phyloP scores from a whole-genome alignment of 2,797 vertebrate species.

The Dendrocincla tyrannina region DNA sequence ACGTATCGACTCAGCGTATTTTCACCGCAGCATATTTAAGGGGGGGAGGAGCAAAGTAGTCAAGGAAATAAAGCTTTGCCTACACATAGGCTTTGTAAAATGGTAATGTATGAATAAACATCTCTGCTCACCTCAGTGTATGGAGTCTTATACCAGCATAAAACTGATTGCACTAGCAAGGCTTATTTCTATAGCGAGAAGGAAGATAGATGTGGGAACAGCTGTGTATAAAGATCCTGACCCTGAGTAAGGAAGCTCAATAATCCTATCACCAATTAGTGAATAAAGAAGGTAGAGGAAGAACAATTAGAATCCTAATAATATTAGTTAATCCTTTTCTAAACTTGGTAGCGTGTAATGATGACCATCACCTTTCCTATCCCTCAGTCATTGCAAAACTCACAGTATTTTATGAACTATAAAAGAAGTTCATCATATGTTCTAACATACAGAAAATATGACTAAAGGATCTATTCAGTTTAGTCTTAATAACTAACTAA shows the following conservation, averaged over 20 bases:
- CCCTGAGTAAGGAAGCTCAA: not conserved
- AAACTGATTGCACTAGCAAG: not conserved
- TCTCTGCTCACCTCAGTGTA: not conserved
- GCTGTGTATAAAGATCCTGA: not conserved
- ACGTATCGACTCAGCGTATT: not conserved
- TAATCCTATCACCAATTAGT: not conserved
- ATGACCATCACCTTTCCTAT: not conserved
- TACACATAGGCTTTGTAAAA: not conserved
- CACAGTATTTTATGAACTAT: not conserved
- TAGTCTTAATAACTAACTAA: not conserved
- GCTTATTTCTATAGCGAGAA: not conserved
- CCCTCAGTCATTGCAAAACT: not conserved
- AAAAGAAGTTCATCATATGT: not conserved
- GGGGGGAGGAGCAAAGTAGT: not conserved
- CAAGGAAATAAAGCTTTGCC: not conserved
- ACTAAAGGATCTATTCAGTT: not conserved
- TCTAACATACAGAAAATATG: not conserved
- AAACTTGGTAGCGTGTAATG: not conserved
- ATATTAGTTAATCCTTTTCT: not conserved
- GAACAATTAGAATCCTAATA: not conserved
- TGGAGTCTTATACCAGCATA: not conserved
- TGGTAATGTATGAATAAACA: not conserved
- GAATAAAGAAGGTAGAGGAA: not conserved
- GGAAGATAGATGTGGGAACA: not conserved
- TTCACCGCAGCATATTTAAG: not conserved